Evolutionary conservation across 1,140 invertebrate genomes (phyloP).

Genomic region (Akabosia matsudoensis): DNA sequence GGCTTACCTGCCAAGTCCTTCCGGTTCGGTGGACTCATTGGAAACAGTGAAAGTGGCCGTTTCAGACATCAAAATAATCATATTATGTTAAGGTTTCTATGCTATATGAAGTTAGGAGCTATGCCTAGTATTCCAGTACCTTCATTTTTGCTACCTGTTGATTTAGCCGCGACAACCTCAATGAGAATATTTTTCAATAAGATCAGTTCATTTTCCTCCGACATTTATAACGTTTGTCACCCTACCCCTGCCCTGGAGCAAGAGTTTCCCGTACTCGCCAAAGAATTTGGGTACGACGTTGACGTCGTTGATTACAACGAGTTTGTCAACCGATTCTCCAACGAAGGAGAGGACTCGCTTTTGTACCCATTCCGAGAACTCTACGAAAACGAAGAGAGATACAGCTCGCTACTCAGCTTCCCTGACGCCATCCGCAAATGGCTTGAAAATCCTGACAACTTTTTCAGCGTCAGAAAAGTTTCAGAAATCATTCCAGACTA

Average conservation of each 20-base stretch:
- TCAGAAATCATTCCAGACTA: slow-evolving; percentile 1
- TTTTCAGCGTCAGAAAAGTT: background rate
- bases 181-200: background rate
- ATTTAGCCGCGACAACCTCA: background rate
- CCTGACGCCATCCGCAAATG: background rate
- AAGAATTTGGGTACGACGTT: background rate
- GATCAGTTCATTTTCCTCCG: no score
- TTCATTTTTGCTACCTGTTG: background rate
- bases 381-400: slow-evolving; percentile 4
- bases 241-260: background rate
- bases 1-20: background rate
- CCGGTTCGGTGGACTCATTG: background rate
- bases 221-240: background rate
- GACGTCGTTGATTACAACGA: background rate
- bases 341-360: background rate
- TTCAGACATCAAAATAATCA: slow-evolving; percentile 1
- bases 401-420: background rate
- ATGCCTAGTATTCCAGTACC: background rate
- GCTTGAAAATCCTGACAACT: background rate
- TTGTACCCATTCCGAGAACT: background rate
- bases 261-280: slow-evolving; percentile 5
- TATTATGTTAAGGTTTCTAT: slow-evolving; percentile 5
- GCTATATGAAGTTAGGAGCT: slow-evolving; percentile 1
- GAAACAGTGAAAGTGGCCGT: background rate
- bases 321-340: slow-evolving; percentile 1